A percentile compares a stretch with the other conserved stretches of the same genome.
Conservation (phyloP, 2,797 vertebrate genomes). For the Picus viridis region DNA sequence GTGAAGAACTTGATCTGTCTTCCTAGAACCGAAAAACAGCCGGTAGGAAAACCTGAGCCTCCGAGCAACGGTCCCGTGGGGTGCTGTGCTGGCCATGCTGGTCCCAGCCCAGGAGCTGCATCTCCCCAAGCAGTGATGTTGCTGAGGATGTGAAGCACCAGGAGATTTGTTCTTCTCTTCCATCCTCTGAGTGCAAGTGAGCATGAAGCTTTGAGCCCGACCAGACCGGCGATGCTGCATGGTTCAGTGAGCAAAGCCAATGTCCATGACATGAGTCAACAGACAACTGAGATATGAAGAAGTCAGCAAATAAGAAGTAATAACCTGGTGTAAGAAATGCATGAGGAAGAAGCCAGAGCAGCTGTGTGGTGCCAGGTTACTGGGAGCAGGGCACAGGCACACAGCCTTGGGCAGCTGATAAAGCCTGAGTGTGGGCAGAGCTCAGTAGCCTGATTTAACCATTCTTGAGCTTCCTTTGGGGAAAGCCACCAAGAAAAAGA, state of each 20-base stretch:
- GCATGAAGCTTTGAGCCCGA: neutral
- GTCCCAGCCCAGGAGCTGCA: neutral
- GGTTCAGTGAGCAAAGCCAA: neutral
- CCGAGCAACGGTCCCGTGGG: fast-evolving
- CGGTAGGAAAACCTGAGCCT: fast-evolving
- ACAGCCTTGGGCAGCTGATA: fast-evolving
- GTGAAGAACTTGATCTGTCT: neutral
- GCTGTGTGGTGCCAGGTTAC: neutral
- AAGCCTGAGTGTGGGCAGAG: fast-evolving
- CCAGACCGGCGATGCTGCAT: neutral
- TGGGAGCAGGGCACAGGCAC: neutral
- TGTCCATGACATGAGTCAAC: neutral
- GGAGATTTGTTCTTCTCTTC: neutral
- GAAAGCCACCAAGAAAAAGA: fast-evolving
- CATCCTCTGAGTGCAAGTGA: neutral
- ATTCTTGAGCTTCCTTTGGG: neutral
- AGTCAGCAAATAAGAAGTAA: neutral
- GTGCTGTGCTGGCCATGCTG: neutral
- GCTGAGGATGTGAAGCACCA: neutral
- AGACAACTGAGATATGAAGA: neutral
- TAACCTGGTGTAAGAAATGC: neutral
- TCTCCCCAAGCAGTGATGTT: neutral
- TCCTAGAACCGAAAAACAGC: neutral
- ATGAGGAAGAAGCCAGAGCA: neutral
- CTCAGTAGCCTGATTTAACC: neutral